phyloP scores from a whole-genome alignment of 2,113 vertebrate genomes.

The Corvus hawaiiensis region DNA sequence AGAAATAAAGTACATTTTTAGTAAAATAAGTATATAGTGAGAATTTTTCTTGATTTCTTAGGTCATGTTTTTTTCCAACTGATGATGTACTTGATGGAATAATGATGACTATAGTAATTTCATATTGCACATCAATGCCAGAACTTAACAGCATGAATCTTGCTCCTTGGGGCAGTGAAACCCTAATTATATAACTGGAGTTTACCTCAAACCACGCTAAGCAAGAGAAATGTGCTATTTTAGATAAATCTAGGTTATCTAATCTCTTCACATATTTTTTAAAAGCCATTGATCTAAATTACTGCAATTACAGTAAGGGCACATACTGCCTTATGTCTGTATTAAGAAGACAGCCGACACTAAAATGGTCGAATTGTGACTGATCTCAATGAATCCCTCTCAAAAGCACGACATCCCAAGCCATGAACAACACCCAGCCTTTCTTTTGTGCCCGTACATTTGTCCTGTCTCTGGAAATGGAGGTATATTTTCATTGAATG shows the following conservation, averaged over 20 bases:
- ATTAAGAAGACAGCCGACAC: neutral
- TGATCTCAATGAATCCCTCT: neutral
- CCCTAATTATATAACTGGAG: neutral
- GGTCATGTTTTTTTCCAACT: neutral
- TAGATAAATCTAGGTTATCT: neutral
- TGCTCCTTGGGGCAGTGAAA: neutral
- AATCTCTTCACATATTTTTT: neutral
- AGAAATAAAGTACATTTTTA: neutral
- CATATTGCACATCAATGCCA: neutral
- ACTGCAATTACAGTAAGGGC: neutral
- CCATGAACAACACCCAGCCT: neutral
- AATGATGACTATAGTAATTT: neutral
- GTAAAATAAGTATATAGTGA: neutral
- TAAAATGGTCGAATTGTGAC: neutral
- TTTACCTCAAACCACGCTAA: neutral
- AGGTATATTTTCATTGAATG: neutral
- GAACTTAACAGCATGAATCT: neutral
- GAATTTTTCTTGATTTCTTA: neutral
- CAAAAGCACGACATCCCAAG: accelerated
- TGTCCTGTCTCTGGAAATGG: neutral
- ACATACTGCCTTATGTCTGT: neutral
- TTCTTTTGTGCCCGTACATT: neutral
- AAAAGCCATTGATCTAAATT: neutral
- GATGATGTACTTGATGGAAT: neutral
- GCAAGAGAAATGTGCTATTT: accelerated